A percentile compares a stretch with the other conserved stretches of the same genome.
phyloP scores from a whole-genome alignment of 2,888 invertebrate genomes.

The Charanyca ferruginea region DNA sequence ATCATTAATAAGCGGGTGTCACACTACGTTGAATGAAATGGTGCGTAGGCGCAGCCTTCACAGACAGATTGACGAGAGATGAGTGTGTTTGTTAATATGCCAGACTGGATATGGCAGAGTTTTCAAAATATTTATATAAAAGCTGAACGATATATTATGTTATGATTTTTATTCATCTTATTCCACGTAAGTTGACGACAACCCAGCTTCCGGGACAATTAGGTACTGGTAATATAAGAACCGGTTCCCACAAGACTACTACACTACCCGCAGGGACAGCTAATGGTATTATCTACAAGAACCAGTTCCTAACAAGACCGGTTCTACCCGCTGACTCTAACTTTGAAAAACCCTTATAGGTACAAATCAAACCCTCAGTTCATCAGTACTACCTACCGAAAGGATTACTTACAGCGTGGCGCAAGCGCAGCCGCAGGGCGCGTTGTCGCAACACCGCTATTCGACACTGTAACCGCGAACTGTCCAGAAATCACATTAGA shows the following conservation, averaged over 20 bases:
- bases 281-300: no score
- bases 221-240: not conserved
- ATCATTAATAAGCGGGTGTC: conserved; percentile 39
- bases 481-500: conserved; percentile 60
- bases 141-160: not conserved
- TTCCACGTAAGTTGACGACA: not conserved
- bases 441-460: conserved; percentile 62
- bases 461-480: conserved; percentile 62
- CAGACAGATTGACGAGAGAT: conserved; percentile 23
- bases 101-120: conserved; percentile 4
- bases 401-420: conserved; percentile 60
- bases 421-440: conserved; percentile 66
- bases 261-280: not conserved
- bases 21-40: conserved; percentile 47
- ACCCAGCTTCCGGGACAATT: not conserved
- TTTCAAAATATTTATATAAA: conserved; percentile 8
- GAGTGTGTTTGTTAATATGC: conserved; percentile 19
- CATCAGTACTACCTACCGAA: conserved; percentile 2
- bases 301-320: not conserved
- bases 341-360: not conserved
- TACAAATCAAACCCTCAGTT: not conserved
- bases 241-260: not conserved
- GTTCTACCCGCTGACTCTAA: not conserved
- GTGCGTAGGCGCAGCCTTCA: conserved; percentile 60
- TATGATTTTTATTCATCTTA: not conserved